Evolutionary conservation across 2,888 invertebrate species (phyloP).

Genomic region (Trimorus sp.): DNA sequence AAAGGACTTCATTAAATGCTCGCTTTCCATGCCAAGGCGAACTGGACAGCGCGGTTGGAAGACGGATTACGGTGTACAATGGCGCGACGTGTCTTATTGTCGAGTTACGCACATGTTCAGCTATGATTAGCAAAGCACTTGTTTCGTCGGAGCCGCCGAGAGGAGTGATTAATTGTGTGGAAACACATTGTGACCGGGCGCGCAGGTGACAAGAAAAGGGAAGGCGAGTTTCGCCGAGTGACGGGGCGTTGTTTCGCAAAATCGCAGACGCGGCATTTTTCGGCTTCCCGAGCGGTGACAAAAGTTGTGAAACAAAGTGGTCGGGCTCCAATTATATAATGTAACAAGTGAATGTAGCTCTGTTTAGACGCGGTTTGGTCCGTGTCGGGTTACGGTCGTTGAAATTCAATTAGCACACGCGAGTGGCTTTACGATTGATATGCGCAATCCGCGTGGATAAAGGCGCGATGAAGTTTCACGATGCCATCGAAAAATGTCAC

Average conservation of each 20-base stretch:
- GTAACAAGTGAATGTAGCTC: constrained; percentile 57
- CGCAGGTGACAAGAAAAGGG: constrained; percentile 43
- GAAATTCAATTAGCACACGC: constrained; percentile 56
- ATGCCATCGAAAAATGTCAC: neutral
- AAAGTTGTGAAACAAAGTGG: constrained; percentile 63
- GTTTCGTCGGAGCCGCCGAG: constrained; percentile 74
- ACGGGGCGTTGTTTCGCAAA: constrained; percentile 40
- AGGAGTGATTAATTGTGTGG: constrained; percentile 58
- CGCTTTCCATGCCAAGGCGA: constrained; percentile 80
- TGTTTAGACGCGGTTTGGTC: constrained; percentile 31
- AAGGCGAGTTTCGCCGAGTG: constrained; percentile 24
- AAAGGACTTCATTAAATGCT: constrained; percentile 75
- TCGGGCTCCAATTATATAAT: constrained; percentile 58
- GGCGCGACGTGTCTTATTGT: constrained; percentile 76
- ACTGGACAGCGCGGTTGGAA: constrained; percentile 73
- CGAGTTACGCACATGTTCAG: constrained; percentile 56
- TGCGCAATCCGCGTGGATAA: constrained; percentile 10
- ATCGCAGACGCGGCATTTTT: constrained; percentile 49
- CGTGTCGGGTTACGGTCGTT: constrained; percentile 50
- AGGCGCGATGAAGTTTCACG: neutral
- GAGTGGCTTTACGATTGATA: constrained; percentile 48
- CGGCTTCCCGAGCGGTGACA: constrained; percentile 40
- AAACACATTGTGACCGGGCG: constrained; percentile 46
- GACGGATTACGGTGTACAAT: constrained; percentile 78
- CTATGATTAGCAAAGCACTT: constrained; percentile 74